Conservation (phyloP, 2,113 vertebrate genomes). For the Saiga tatarica region DNA sequence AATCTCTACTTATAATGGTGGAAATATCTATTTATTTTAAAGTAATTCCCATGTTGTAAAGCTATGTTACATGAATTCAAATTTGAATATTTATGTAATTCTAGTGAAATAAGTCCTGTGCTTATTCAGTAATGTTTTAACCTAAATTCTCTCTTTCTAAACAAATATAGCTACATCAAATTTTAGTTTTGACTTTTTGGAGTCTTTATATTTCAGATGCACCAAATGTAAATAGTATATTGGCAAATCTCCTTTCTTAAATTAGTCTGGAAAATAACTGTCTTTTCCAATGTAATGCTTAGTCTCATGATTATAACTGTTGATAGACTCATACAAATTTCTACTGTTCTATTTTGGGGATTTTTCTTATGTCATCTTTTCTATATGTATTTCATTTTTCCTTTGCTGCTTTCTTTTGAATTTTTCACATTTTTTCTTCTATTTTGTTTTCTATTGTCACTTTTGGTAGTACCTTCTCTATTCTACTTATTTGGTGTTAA, state of each 20-base stretch:
- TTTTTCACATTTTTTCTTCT: neutral
- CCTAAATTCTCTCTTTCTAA: neutral
- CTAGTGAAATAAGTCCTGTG: neutral
- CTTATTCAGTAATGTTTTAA: neutral
- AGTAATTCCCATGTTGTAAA: neutral
- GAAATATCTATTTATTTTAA: neutral
- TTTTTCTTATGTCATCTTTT: neutral
- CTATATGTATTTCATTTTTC: neutral
- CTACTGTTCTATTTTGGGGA: neutral
- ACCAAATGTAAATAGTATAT: neutral
- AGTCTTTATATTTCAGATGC: neutral
- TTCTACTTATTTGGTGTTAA: neutral
- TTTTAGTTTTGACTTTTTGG: slow-evolving; percentile 13
- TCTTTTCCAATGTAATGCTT: neutral
- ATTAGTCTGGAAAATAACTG: neutral
- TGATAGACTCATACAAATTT: neutral
- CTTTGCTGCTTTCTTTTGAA: neutral
- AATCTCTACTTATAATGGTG: neutral
- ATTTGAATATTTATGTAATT: neutral
- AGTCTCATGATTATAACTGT: neutral
- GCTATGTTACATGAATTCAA: neutral
- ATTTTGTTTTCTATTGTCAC: neutral
- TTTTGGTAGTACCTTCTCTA: neutral
- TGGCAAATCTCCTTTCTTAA: neutral
- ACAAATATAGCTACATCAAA: neutral